Conservation (phyloP, 2,888 invertebrate genomes). For the Petrophora chlorosata region DNA sequence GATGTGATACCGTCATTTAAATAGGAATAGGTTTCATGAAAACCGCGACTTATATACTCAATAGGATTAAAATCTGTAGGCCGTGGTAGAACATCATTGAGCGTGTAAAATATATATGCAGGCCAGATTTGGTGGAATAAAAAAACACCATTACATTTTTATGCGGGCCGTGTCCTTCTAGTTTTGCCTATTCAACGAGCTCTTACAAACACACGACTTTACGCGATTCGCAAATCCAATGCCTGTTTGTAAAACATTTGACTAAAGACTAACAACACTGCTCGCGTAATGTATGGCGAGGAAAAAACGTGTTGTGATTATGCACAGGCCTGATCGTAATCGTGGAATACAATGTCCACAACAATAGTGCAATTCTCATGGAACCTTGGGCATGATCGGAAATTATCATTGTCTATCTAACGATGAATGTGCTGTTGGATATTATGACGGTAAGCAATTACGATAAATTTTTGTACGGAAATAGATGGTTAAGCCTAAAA, state of each 20-base stretch:
- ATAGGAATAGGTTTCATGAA: too few relatives aligned
- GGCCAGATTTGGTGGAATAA: neutral
- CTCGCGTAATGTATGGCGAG: constrained; percentile 29
- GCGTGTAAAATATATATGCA: too few relatives aligned
- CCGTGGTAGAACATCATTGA: too few relatives aligned
- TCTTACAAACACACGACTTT: constrained; percentile 27
- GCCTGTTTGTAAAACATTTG: constrained; percentile 35
- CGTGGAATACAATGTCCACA: constrained; percentile 42
- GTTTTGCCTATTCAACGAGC: constrained; percentile 16
- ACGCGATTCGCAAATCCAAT: constrained; percentile 33
- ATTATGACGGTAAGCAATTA: constrained; percentile 9
- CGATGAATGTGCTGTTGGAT: neutral
- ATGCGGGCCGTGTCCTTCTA: constrained; percentile 8
- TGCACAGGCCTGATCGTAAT: constrained; percentile 40
- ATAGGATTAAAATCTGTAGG: too few relatives aligned
- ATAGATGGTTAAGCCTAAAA: constrained; percentile 7
- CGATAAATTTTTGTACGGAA: constrained; percentile 19
- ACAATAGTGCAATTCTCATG: constrained; percentile 43
- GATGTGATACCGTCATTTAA: too few relatives aligned
- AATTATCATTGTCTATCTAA: constrained; percentile 25
- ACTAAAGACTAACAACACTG: constrained; percentile 25
- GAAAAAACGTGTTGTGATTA: constrained; percentile 34
- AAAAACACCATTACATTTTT: constrained; percentile 5
- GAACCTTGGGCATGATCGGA: constrained; percentile 38
- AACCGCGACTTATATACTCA: neutral